A percentile compares a stretch with the other conserved stretches of the same genome.
phyloP scores from a whole-genome alignment of 2,113 vertebrate genomes.

The Ceyx margarethae region DNA sequence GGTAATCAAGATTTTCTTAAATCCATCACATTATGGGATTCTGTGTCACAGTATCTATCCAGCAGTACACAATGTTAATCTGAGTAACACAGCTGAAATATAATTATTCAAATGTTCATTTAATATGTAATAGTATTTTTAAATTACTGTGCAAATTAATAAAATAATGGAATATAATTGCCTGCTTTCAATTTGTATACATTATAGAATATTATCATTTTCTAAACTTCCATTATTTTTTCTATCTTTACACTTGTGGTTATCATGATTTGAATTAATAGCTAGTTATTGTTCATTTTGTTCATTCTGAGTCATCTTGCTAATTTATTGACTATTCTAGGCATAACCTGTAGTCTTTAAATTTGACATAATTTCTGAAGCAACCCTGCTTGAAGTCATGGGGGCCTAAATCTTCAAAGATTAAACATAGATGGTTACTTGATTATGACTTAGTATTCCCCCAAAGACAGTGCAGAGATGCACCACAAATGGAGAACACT shows the following conservation, averaged over 20 bases:
- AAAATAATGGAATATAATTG: constrained; percentile 57
- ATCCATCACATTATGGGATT: background rate
- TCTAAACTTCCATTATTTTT: constrained; percentile 13
- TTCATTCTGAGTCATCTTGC: background rate
- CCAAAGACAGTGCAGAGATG: background rate
- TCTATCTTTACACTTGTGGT: background rate
- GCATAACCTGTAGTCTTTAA: background rate
- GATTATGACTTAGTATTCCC: background rate
- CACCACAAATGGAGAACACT: background rate
- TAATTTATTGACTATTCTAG: background rate
- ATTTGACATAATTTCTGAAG: background rate
- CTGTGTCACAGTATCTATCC: background rate
- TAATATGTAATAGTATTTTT: constrained; percentile 60
- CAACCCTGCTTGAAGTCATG: background rate
- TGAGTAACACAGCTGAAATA: constrained; percentile 50
- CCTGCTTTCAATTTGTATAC: constrained; percentile 26
- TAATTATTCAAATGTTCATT: constrained; percentile 66
- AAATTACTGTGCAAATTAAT: constrained; percentile 64
- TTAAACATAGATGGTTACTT: background rate
- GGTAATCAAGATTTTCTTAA: constrained; percentile 33
- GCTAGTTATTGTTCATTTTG: background rate
- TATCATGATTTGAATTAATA: background rate
- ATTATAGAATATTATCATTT: constrained; percentile 9
- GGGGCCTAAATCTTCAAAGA: background rate
- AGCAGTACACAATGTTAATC: constrained; percentile 18